Evolutionary conservation across 2,888 invertebrate genomes (phyloP).

Genomic region (Alviniconcha strummeri): DNA sequence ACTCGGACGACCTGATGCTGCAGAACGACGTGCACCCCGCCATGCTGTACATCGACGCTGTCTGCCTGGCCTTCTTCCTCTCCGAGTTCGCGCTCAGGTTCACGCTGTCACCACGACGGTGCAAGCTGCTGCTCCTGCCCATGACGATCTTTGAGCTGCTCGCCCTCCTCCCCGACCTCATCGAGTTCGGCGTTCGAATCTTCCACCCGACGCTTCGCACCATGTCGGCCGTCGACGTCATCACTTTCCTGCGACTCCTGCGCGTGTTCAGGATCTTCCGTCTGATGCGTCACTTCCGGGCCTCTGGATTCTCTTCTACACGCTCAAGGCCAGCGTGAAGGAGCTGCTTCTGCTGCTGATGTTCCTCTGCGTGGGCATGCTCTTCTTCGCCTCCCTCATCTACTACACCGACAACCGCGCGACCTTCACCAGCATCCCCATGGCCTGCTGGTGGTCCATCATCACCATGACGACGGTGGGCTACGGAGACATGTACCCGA

Average conservation of each 20-base stretch:
- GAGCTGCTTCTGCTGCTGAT: conserved; percentile 53
- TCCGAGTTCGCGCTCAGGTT: conserved; percentile 48
- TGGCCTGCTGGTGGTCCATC: conserved; percentile 72
- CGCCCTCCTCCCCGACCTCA: conserved; percentile 47
- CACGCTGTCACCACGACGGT: conserved; percentile 34
- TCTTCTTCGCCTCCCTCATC: conserved; percentile 58
- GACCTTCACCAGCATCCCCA: conserved; percentile 46
- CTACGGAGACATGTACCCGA: conserved; percentile 60
- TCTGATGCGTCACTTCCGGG: conserved; percentile 49
- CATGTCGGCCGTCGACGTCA: conserved; percentile 22
- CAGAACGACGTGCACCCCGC: conserved; percentile 17
- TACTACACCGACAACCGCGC: conserved; percentile 49
- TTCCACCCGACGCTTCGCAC: background rate
- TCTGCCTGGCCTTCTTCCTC: conserved; percentile 50
- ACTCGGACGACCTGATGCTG: background rate
- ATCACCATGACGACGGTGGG: conserved; percentile 72
- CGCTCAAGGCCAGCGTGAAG: conserved; percentile 45
- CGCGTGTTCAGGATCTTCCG: conserved; percentile 50
- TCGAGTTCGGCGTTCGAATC: conserved; percentile 27
- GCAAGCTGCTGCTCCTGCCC: conserved; percentile 36
- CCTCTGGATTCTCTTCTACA: conserved; percentile 53
- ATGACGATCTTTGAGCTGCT: conserved; percentile 49
- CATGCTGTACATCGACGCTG: conserved; percentile 39
- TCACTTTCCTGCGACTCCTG: conserved; percentile 41
- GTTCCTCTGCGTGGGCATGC: conserved; percentile 54